phyloP scores from a whole-genome alignment of 2,113 vertebrate species.

The Peucedramus taeniatus region DNA sequence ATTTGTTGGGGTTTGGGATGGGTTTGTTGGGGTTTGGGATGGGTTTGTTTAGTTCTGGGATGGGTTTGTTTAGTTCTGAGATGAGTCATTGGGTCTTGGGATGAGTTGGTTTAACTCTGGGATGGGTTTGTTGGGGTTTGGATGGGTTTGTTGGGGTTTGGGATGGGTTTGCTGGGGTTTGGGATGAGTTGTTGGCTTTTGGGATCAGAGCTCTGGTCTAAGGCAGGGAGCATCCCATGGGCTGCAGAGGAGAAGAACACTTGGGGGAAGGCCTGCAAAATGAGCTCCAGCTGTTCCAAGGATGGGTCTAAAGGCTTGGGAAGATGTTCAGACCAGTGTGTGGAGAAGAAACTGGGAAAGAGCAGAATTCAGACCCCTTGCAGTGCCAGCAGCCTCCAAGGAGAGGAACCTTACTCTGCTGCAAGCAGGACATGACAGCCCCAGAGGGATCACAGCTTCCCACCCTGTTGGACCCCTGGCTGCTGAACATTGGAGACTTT shows the following conservation, averaged over 20 bases:
- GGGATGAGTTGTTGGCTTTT: not conserved
- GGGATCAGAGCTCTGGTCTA: too few relatives aligned
- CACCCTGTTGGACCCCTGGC: not conserved
- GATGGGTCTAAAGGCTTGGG: not conserved
- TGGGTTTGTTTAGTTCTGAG: not conserved
- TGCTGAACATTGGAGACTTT: not conserved
- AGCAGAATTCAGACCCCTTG: not conserved
- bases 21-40: not conserved
- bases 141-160: not conserved
- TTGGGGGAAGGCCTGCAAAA: not conserved
- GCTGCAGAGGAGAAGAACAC: not conserved
- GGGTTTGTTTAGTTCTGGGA: not conserved
- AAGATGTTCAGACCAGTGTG: not conserved
- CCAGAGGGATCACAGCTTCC: not conserved
- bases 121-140: not conserved
- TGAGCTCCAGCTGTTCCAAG: not conserved
- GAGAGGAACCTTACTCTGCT: not conserved
- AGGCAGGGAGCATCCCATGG: rapidly evolving
- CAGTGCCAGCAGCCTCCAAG: not conserved
- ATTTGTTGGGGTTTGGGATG: not conserved
- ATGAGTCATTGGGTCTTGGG: too few relatives aligned
- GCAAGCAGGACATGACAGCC: rapidly evolving
- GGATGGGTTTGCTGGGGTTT: not conserved
- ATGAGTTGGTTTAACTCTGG: not conserved
- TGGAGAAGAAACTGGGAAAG: not conserved